Evolutionary conservation across 2,113 vertebrate species (phyloP).

Genomic region (Pseudonaja textilis): DNA sequence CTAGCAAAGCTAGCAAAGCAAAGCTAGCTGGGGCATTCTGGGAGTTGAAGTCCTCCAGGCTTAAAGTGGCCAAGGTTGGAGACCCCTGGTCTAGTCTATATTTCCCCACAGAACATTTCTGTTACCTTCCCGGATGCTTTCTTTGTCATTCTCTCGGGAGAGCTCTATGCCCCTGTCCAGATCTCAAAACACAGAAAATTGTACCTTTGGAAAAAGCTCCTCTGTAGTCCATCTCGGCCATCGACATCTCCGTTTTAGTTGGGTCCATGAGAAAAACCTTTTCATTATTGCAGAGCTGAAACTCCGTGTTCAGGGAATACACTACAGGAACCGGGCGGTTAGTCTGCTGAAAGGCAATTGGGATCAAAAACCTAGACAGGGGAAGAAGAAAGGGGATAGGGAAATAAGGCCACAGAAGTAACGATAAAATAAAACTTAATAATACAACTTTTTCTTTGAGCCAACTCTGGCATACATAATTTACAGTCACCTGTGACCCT

Average conservation of each 20-base stretch:
- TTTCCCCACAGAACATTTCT: neutral
- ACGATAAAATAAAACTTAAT: neutral
- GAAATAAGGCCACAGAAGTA: neutral
- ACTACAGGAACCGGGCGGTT: slow-evolving; percentile 94
- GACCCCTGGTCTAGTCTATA: neutral
- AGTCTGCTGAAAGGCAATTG: slow-evolving; percentile 98
- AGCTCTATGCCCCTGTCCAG: neutral
- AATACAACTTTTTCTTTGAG: neutral
- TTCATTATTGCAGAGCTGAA: slow-evolving; percentile 97
- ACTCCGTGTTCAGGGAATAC: slow-evolving; percentile 95
- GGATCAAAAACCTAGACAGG: slow-evolving; percentile 84
- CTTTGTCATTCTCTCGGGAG: neutral
- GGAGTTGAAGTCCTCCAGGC: too few relatives aligned
- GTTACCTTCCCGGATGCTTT: neutral
- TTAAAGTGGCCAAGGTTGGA: too few relatives aligned
- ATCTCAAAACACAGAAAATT: neutral
- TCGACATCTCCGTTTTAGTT: slow-evolving; percentile 79
- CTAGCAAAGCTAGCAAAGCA: too few relatives aligned
- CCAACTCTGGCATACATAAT: too few relatives aligned
- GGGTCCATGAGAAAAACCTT: slow-evolving; percentile 97
- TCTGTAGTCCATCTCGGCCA: slow-evolving; percentile 99
- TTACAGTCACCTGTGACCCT: too few relatives aligned
- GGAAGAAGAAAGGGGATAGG: neutral
- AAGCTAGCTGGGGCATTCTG: too few relatives aligned
- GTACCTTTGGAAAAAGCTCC: slow-evolving; percentile 96